These are phyloP conservation scores for Caerostris darwini DNA, from an alignment of 1,140 invertebrate species.

Conservation along the genomic window DNA sequence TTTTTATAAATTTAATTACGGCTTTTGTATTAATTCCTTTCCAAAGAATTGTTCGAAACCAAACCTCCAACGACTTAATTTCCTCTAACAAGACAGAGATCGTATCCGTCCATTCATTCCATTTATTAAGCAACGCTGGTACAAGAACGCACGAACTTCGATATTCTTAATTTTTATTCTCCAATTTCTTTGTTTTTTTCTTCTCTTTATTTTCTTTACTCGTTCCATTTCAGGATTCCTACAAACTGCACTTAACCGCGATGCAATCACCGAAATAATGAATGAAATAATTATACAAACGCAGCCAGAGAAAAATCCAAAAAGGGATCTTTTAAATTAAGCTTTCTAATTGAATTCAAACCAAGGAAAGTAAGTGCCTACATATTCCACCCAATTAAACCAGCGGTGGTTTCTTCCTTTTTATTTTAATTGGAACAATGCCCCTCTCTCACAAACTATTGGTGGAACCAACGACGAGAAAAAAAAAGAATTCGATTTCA, in stretches of 20 bases:
- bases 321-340: conserved; percentile 30
- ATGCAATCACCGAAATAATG: conserved; percentile 40
- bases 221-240: background rate
- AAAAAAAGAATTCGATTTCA: background rate
- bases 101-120: background rate
- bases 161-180: background rate
- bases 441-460: background rate
- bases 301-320: background rate
- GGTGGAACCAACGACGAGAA: background rate
- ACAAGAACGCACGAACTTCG: background rate
- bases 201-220: background rate
- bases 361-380: conserved; percentile 25
- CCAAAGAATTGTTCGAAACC: too few species aligned
- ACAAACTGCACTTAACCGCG: conserved; percentile 21
- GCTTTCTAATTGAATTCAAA: conserved; percentile 48
- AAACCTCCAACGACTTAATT: background rate
- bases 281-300: conserved; percentile 41
- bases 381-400: conserved; percentile 51
- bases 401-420: background rate
- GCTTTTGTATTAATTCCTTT: too few species aligned
- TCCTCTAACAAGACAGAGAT: background rate
- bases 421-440: conserved; percentile 60
- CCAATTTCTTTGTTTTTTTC: background rate
- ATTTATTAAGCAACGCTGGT: background rate
- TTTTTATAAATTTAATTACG: too few species aligned